Conservation (phyloP, 2,888 invertebrate genomes). For the Diarsia dahlii region DNA sequence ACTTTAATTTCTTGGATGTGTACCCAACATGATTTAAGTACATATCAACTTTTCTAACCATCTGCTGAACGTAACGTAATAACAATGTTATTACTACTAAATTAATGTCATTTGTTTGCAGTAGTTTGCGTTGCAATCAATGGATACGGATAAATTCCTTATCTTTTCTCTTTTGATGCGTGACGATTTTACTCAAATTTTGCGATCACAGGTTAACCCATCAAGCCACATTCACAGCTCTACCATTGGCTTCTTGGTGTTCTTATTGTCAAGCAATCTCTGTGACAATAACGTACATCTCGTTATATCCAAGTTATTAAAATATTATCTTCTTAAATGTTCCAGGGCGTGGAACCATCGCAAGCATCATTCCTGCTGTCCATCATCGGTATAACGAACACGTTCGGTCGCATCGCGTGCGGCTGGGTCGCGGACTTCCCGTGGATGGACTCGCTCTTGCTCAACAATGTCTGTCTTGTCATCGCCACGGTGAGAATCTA, state of each 20-base stretch:
- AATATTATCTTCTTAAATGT: slow-evolving; percentile 50
- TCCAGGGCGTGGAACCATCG: slow-evolving; percentile 93
- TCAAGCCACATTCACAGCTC: too few species aligned
- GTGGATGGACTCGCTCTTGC: slow-evolving; percentile 96
- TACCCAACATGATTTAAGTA: background rate
- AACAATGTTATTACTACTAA: too few species aligned
- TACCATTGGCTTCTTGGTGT: too few species aligned
- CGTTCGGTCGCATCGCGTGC: slow-evolving; percentile 96
- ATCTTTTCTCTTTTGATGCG: too few species aligned
- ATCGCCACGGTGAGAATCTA: slow-evolving; percentile 93
- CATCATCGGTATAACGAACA: slow-evolving; percentile 98
- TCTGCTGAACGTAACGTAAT: too few species aligned
- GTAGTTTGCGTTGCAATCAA: too few species aligned
- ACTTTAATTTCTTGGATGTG: background rate
- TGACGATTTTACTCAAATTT: too few species aligned
- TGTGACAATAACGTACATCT: too few species aligned
- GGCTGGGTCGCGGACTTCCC: slow-evolving; percentile 98
- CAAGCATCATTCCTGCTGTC: slow-evolving; percentile 95
- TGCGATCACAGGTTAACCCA: too few species aligned
- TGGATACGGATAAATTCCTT: too few species aligned
- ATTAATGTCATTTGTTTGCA: too few species aligned
- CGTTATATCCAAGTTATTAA: background rate
- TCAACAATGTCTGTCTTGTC: slow-evolving; percentile 98
- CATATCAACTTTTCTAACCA: background rate
- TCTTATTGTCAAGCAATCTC: too few species aligned